Evolutionary conservation across 2,797 vertebrate genomes (phyloP).

Genomic region (Huso huso): DNA sequence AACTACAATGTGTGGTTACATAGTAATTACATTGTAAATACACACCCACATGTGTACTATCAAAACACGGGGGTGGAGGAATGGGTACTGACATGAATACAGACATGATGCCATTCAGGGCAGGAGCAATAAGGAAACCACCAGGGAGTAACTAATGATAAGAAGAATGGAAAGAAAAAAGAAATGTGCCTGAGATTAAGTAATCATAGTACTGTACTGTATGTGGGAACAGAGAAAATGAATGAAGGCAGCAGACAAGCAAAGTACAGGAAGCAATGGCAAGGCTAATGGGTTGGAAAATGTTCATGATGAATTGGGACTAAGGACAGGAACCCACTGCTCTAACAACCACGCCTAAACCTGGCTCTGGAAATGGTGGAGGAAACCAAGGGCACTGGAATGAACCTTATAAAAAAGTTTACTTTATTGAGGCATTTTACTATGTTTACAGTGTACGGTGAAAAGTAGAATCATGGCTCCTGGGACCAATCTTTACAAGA

Average conservation of each 20-base stretch:
- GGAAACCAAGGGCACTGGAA: not conserved
- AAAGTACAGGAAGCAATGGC: constrained; percentile 54
- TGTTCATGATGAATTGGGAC: constrained; percentile 45
- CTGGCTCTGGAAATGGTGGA: not conserved
- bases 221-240: not conserved
- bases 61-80: no score
- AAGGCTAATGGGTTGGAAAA: constrained; percentile 56
- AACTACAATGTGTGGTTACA: no score
- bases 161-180: not conserved
- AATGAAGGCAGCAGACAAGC: constrained; percentile 37
- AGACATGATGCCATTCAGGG: no score
- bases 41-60: no score
- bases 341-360: constrained; percentile 5
- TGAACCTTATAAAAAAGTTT: not conserved
- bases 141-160: not conserved
- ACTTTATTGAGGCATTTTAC: no score
- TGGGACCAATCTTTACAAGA: no score
- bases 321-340: not conserved
- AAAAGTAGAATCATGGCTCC: no score
- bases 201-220: not conserved
- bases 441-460: no score
- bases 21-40: no score
- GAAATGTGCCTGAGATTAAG: not conserved
- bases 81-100: no score
- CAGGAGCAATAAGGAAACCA: no score